phyloP scores from a whole-genome alignment of 2,888 invertebrate species.

The Drosophila mercatorum region DNA sequence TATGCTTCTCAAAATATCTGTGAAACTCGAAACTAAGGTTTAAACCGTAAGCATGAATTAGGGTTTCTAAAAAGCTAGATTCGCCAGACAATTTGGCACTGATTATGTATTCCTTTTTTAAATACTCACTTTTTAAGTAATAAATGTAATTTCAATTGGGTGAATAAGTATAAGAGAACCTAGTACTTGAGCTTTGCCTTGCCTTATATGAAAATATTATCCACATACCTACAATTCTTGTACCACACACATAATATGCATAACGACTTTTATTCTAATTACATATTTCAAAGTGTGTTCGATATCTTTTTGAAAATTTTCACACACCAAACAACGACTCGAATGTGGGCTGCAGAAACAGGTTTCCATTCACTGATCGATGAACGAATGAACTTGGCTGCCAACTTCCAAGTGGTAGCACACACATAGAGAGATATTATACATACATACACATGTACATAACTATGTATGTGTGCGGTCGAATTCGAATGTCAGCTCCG shows the following conservation, averaged over 20 bases:
- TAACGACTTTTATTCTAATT: conserved; percentile 14
- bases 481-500: conserved; percentile 50
- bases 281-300: conserved; percentile 18
- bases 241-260: not conserved
- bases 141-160: not conserved
- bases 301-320: conserved; percentile 37
- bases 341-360: conserved; percentile 53
- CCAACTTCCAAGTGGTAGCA: conserved; percentile 35
- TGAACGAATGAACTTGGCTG: conserved; percentile 53
- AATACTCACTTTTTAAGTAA: not conserved
- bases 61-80: not conserved
- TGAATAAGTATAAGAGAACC: not conserved
- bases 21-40: not conserved
- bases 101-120: not conserved
- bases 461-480: conserved; percentile 11
- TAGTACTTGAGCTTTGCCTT: no score
- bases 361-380: conserved; percentile 64
- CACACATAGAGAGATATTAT: not conserved
- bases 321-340: conserved; percentile 33
- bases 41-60: not conserved
- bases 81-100: not conserved
- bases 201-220: not conserved
- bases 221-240: not conserved
- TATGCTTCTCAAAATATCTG: not conserved
- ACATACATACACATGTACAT: not conserved